phyloP scores from a whole-genome alignment of 1,140 invertebrate species.

The Neuroterus valhalla region DNA sequence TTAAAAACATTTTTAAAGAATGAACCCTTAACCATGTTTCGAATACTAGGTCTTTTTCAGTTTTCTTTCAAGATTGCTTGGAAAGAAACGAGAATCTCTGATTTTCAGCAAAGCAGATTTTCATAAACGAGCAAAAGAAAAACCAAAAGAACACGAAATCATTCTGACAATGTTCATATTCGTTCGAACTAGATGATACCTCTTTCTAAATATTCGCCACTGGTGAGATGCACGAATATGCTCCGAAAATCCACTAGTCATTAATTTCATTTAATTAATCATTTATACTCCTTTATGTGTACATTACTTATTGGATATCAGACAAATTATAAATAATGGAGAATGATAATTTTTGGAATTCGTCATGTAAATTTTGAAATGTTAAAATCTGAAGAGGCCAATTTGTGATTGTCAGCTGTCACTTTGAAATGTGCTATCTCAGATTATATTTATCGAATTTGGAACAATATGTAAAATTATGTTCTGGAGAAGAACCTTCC shows the following conservation, averaged over 20 bases:
- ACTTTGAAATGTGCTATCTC: too few species aligned
- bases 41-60: neutral
- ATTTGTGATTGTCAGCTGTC: too few species aligned
- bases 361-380: too few species aligned
- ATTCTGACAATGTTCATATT: slow-evolving; percentile 7
- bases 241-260: neutral
- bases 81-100: neutral
- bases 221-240: neutral
- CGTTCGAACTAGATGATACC: slow-evolving; percentile 17
- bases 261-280: neutral
- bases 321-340: too few species aligned
- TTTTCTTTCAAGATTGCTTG: neutral
- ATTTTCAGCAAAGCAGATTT: slow-evolving; percentile 3
- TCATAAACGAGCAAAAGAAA: slow-evolving; percentile 15
- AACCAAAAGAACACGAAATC: slow-evolving; percentile 8
- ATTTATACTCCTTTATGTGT: too few species aligned
- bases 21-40: neutral
- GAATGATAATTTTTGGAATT: too few species aligned
- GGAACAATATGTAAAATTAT: too few species aligned
- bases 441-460: too few species aligned
- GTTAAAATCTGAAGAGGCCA: too few species aligned
- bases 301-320: too few species aligned
- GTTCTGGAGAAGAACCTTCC: too few species aligned
- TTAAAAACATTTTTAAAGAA: neutral
- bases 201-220: slow-evolving; percentile 13